A percentile compares a stretch with the other conserved stretches of the same genome.
Evolutionary conservation across 2,888 invertebrate genomes (phyloP).

Genomic region (Tetragonisca angustula): DNA sequence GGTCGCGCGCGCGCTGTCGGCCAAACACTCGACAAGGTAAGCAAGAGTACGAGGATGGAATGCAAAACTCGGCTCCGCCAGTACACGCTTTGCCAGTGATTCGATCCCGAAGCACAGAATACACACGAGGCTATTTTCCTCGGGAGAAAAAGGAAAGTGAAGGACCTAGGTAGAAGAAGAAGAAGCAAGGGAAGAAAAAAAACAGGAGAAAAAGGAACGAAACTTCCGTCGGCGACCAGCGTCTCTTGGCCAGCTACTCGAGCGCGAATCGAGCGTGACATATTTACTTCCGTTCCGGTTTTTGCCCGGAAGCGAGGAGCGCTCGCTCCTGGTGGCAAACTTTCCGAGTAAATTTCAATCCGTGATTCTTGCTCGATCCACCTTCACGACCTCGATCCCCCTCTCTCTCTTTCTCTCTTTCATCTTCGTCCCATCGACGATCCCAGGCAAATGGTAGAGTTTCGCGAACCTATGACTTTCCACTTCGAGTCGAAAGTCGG

Average conservation of each 20-base stretch:
- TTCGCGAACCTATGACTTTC: constrained; percentile 50
- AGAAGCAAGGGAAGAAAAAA: background rate
- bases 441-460: constrained; percentile 53
- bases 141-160: background rate
- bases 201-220: background rate
- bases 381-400: background rate
- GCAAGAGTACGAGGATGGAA: background rate
- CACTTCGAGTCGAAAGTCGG: constrained; percentile 38
- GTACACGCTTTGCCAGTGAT: too few relatives aligned
- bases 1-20: too few relatives aligned
- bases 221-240: constrained; percentile 33
- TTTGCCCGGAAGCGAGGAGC: constrained; percentile 37
- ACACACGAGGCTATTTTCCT: background rate
- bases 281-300: constrained; percentile 52
- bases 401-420: background rate
- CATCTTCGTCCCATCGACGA: constrained; percentile 20
- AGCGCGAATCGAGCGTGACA: constrained; percentile 53
- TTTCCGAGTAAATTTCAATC: constrained; percentile 62
- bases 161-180: background rate
- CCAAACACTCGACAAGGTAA: background rate
- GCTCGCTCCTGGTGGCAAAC: constrained; percentile 40
- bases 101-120: constrained; percentile 8
- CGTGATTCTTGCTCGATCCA: constrained; percentile 39
- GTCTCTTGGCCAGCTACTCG: constrained; percentile 43
- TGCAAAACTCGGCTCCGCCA: too few relatives aligned